phyloP scores from a whole-genome alignment of 2,797 vertebrate species.

The Enteromius treurensis region DNA sequence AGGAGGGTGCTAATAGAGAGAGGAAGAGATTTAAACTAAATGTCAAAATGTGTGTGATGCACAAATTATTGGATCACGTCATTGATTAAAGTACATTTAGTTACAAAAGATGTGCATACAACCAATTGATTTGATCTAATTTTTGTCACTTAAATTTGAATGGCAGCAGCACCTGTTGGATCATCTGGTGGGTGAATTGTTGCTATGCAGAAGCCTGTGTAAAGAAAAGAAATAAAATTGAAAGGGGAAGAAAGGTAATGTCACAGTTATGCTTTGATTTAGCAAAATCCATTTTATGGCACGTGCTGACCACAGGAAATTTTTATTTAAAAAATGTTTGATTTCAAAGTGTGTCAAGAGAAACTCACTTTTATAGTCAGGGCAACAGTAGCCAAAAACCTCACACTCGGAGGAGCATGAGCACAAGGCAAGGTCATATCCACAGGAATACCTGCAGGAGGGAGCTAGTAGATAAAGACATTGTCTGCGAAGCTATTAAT shows the following conservation, averaged over 20 bases:
- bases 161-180: conserved; percentile 56
- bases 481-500: background rate
- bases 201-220: conserved; percentile 17
- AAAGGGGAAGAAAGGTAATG: background rate
- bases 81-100: background rate
- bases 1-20: conserved; percentile 47
- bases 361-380: conserved; percentile 53
- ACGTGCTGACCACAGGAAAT: background rate
- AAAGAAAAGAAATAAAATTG: background rate
- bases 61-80: background rate
- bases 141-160: conserved; percentile 26
- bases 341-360: background rate
- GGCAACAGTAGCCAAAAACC: conserved; percentile 47
- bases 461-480: background rate
- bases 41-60: background rate
- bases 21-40: background rate
- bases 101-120: background rate
- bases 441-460: conserved; percentile 48
- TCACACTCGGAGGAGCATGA: conserved; percentile 51
- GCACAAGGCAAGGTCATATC: conserved; percentile 31
- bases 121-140: background rate
- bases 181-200: conserved; percentile 43
- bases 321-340: background rate
- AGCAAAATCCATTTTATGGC: background rate
- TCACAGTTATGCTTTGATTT: too few relatives aligned